Evolutionary conservation across 2,797 vertebrate genomes (phyloP).

Genomic region (Falco columbarius): DNA sequence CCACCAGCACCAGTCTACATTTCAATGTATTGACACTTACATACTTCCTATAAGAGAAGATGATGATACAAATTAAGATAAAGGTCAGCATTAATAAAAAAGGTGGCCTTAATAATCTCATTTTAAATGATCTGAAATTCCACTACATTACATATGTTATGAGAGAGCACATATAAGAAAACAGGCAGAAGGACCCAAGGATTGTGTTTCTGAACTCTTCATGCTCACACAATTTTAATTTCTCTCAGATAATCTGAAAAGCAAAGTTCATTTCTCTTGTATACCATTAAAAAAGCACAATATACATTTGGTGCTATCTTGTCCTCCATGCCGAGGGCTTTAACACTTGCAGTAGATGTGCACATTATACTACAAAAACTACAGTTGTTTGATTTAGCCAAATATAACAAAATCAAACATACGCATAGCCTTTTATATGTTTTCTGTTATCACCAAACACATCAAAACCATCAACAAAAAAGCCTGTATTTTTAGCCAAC

Average conservation of each 20-base stretch:
- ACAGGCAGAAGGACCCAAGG: neutral
- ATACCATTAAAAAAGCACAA: neutral
- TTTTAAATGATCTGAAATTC: neutral
- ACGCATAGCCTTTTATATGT: neutral
- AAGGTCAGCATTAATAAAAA: neutral
- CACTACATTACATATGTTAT: neutral
- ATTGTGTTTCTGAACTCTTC: neutral
- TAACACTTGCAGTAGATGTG: neutral
- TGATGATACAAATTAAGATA: neutral
- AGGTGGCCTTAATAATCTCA: neutral
- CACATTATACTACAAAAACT: neutral
- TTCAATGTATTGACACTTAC: neutral
- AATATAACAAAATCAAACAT: neutral
- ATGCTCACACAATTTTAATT: neutral
- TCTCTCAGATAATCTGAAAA: neutral
- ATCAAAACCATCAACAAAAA: neutral
- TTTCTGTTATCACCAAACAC: neutral
- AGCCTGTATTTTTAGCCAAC: neutral
- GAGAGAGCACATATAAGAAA: neutral
- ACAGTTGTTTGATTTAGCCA: neutral
- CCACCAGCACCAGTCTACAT: neutral
- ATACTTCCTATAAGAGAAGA: neutral
- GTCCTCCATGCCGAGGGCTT: fast-evolving
- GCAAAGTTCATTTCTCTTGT: neutral
- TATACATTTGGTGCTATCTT: neutral